Percentiles rank a stretch among this genome's conserved stretches.
These are phyloP conservation scores for Athene noctua DNA, from an alignment of 2,113 vertebrate genomes.

Conservation along the genomic window DNA sequence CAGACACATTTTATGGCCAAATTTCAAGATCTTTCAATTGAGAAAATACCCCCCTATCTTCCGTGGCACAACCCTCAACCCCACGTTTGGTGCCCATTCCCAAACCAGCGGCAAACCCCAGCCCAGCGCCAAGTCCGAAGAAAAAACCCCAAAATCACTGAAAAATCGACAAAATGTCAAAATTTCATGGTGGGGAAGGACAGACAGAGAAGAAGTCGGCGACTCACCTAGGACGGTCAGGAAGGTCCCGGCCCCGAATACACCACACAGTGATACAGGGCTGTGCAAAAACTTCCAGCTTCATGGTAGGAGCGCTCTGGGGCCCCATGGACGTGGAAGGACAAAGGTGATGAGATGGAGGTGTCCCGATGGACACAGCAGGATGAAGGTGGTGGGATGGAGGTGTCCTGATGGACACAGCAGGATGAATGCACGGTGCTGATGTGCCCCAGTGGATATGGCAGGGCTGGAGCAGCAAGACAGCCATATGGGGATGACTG, in stretches of 20 bases:
- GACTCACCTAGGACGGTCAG: conserved; percentile 53
- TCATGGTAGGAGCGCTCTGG: neutral
- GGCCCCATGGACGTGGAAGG: neutral
- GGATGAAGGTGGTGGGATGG: neutral
- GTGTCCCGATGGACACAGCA: neutral
- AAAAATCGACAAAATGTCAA: neutral
- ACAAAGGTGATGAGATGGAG: neutral
- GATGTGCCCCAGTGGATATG: neutral
- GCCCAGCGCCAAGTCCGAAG: neutral
- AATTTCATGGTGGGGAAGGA: neutral
- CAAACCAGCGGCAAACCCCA: accelerated
- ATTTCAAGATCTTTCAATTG: neutral
- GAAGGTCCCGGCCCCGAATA: neutral
- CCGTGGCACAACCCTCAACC: accelerated
- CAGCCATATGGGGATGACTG: accelerated
- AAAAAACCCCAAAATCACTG: neutral
- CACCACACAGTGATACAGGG: neutral
- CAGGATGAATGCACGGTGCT: neutral
- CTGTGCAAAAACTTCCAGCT: conserved; percentile 41
- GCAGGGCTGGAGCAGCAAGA: neutral
- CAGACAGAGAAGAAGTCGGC: neutral
- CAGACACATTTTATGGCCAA: neutral
- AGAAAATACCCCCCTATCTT: neutral
- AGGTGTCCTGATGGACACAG: accelerated
- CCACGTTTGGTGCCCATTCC: accelerated